These are phyloP conservation scores for Prosopocoilus inquinatus DNA, from an alignment of 2,888 invertebrate genomes.

Conservation along the genomic window DNA sequence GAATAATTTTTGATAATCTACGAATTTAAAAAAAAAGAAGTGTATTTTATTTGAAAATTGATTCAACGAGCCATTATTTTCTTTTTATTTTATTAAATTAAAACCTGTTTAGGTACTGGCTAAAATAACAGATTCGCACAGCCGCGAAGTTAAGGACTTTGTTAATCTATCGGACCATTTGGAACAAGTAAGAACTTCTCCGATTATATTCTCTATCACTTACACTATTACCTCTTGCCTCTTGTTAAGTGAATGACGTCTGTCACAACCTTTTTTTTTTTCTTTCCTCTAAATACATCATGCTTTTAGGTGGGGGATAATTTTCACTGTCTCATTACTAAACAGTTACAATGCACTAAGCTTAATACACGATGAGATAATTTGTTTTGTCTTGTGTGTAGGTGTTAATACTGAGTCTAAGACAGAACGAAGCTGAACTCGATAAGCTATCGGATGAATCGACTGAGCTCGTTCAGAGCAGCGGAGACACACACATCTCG, in stretches of 20 bases:
- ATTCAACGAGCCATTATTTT: too few relatives aligned
- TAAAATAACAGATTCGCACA: slow-evolving; percentile 71
- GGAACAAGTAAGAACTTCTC: slow-evolving; percentile 72
- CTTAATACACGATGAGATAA: not conserved
- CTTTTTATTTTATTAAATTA: not conserved
- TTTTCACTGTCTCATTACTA: slow-evolving; percentile 14
- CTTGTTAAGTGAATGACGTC: not conserved
- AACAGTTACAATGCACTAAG: not conserved
- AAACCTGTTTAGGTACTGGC: slow-evolving; percentile 63
- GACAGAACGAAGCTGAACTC: slow-evolving; percentile 82
- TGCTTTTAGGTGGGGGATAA: slow-evolving; percentile 19
- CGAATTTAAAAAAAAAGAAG: too few relatives aligned
- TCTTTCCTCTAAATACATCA: not conserved
- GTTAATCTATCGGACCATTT: slow-evolving; percentile 74
- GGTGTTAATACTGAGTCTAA: slow-evolving; percentile 73
- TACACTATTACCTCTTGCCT: not conserved
- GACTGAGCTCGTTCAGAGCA: slow-evolving; percentile 79
- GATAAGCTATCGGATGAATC: slow-evolving; percentile 85
- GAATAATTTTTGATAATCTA: too few relatives aligned
- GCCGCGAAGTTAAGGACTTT: slow-evolving; percentile 70
- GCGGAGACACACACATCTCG: slow-evolving; percentile 82
- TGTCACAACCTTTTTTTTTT: slow-evolving; percentile 6
- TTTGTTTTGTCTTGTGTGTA: slow-evolving; percentile 39
- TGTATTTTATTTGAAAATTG: too few relatives aligned
- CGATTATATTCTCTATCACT: not conserved